These are phyloP conservation scores for Ischnura elegans DNA, from an alignment of 2,888 invertebrate genomes.

Conservation along the genomic window DNA sequence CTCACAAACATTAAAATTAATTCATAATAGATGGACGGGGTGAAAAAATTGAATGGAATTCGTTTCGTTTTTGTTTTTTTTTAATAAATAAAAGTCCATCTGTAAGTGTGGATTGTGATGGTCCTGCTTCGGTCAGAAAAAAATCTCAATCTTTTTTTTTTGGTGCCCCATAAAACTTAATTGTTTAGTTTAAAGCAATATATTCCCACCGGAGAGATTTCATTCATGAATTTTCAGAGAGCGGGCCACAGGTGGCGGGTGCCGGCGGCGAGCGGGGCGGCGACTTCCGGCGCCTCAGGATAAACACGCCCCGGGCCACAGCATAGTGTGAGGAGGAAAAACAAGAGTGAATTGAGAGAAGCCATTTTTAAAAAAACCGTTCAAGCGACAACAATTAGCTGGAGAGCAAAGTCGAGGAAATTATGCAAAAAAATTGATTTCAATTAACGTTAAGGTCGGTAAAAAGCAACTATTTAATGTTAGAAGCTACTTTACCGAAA, in stretches of 20 bases:
- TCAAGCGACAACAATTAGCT: too few relatives aligned
- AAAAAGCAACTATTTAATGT: too few relatives aligned
- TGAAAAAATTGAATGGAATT: not conserved
- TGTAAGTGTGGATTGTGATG: not conserved
- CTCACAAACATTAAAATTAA: not conserved
- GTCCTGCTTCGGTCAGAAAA: not conserved
- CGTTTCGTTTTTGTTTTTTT: not conserved
- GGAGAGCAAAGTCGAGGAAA: too few relatives aligned
- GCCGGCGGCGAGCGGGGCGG: not conserved
- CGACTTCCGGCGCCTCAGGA: not conserved
- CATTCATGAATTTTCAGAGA: not conserved
- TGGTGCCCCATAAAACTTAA: conserved; percentile 4
- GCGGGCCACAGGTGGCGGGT: not conserved
- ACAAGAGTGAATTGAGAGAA: too few relatives aligned
- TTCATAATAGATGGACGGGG: not conserved
- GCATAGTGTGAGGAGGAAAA: too few relatives aligned
- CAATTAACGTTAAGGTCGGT: too few relatives aligned
- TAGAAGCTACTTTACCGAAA: too few relatives aligned
- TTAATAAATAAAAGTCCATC: not conserved
- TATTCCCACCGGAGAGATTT: not conserved
- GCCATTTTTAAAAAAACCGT: too few relatives aligned
- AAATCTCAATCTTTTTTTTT: not conserved
- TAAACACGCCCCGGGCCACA: too few relatives aligned
- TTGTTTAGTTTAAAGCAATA: not conserved
- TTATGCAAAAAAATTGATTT: too few relatives aligned